A percentile compares a stretch with the other conserved stretches of the same genome.
phyloP scores from a whole-genome alignment of 2,113 vertebrate species.

The Tinamus guttatus region DNA sequence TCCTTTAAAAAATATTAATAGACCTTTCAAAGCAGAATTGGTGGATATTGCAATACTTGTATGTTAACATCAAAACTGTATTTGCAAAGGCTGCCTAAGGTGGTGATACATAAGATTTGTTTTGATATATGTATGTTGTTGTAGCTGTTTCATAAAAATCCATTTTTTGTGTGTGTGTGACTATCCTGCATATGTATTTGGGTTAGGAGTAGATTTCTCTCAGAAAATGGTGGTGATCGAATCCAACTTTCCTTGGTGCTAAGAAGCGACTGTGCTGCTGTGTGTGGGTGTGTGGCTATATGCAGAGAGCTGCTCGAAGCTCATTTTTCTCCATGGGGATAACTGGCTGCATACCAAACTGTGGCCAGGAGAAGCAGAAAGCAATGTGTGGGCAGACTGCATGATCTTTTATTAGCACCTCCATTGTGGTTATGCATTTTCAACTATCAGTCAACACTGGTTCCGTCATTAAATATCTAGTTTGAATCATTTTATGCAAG shows the following conservation, averaged over 20 bases:
- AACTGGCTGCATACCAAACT: conserved; percentile 69
- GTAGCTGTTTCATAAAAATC: background rate
- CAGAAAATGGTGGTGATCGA: conserved; percentile 79
- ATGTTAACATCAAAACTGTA: background rate
- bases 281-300: conserved; percentile 77
- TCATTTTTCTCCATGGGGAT: conserved; percentile 72
- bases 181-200: conserved; percentile 54
- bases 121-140: background rate
- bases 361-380: conserved; percentile 75
- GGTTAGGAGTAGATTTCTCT: conserved; percentile 75
- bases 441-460: conserved; percentile 24
- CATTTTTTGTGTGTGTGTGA: background rate
- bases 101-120: background rate
- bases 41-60: background rate
- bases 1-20: background rate
- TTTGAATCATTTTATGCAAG: background rate
- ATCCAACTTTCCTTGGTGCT: conserved; percentile 75
- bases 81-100: background rate
- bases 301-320: conserved; percentile 76
- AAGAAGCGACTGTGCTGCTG: conserved; percentile 73
- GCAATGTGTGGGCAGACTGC: conserved; percentile 74
- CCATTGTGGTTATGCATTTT: conserved; percentile 53
- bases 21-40: background rate
- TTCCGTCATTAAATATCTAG: conserved; percentile 33
- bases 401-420: conserved; percentile 78